Evolutionary conservation across 2,888 invertebrate genomes (phyloP).

Genomic region (Proisotoma minuta): DNA sequence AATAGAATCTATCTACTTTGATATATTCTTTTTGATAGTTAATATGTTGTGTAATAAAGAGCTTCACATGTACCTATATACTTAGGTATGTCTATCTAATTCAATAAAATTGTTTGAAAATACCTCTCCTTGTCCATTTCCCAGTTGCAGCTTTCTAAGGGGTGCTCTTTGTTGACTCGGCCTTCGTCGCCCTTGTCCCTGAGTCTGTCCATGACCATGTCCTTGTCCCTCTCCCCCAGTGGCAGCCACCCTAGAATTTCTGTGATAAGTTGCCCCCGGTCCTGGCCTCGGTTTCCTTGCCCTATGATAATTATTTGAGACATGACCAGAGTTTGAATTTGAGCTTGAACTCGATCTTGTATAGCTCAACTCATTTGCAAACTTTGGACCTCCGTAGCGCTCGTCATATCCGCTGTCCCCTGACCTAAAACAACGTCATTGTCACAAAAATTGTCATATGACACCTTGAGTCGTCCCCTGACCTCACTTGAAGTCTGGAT

Average conservation of each 20-base stretch:
- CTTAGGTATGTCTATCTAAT: too few species aligned
- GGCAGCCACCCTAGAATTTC: conserved; percentile 42
- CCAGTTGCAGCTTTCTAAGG: conserved; percentile 37
- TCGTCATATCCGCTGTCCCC: background rate
- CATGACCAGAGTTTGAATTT: background rate
- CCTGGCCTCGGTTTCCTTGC: background rate
- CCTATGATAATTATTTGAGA: background rate
- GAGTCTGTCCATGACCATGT: background rate
- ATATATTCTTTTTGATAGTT: too few species aligned
- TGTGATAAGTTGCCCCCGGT: conserved; percentile 29
- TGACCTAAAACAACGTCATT: too few species aligned
- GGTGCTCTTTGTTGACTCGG: conserved; percentile 34
- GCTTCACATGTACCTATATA: too few species aligned
- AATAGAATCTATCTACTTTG: too few species aligned
- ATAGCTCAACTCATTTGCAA: conserved; percentile 36
- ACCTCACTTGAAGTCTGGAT: background rate
- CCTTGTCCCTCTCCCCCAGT: conserved; percentile 16
- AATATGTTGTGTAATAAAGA: too few species aligned
- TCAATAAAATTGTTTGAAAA: too few species aligned
- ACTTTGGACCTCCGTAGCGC: conserved; percentile 37
- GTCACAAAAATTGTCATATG: too few species aligned
- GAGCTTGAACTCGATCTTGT: conserved; percentile 11
- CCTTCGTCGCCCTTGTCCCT: background rate
- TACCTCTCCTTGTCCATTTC: conserved; percentile 43
- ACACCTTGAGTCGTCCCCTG: background rate